Evolutionary conservation across 1,140 invertebrate genomes (phyloP).

Genomic region (Zaprionus inermis): DNA sequence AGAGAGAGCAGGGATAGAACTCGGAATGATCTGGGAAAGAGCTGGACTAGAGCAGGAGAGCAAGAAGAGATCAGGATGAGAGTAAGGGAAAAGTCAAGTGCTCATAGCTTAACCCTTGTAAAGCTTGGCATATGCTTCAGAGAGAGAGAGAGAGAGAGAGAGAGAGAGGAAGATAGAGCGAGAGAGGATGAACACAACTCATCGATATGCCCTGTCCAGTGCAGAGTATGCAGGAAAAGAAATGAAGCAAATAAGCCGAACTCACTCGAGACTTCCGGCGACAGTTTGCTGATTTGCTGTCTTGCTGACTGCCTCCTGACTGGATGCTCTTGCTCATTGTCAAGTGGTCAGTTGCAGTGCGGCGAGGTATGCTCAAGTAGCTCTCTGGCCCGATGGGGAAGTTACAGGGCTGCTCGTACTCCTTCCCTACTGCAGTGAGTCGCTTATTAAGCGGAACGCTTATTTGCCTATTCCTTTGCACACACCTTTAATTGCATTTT

Average conservation of each 20-base stretch:
- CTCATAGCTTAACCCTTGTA: too few relatives aligned
- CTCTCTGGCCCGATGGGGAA: neutral
- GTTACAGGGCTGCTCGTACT: neutral
- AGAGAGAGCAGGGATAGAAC: too few relatives aligned
- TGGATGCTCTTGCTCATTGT: conserved; percentile 27
- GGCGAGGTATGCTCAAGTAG: conserved; percentile 40
- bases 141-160: neutral
- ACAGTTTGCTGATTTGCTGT: conserved; percentile 30
- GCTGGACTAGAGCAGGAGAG: too few relatives aligned
- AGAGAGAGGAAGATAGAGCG: neutral
- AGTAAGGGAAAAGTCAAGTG: too few relatives aligned
- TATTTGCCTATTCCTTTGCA: conserved; percentile 43
- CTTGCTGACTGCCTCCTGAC: too few relatives aligned
- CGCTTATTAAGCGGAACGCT: conserved; percentile 34
- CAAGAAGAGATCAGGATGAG: too few relatives aligned
- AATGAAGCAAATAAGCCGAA: conserved; percentile 11
- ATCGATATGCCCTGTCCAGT: neutral
- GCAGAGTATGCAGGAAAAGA: conserved; percentile 8
- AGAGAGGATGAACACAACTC: neutral
- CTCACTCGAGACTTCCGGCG: conserved; percentile 27
- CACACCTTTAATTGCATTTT: conserved; percentile 46
- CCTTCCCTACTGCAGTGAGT: neutral
- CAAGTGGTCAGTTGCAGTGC: conserved; percentile 25
- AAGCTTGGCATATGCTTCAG: neutral
- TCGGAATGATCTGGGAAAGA: too few relatives aligned